Evolutionary conservation across 1,140 invertebrate genomes (phyloP), one percentile per base, ranked within the genome.

Genomic region (Contarinia nasturtii): DNA sequence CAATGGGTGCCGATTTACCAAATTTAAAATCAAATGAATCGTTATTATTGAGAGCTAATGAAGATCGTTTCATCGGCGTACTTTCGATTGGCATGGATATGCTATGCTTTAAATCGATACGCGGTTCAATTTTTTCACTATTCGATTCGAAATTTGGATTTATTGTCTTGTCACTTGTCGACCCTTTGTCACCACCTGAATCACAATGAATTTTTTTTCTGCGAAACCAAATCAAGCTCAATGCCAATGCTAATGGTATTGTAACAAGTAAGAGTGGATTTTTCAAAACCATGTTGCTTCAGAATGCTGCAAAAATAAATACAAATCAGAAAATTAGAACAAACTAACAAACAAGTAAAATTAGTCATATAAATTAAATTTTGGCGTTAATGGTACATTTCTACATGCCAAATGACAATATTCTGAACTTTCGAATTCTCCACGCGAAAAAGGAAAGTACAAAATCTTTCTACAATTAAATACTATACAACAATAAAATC

Each of bases 191-290:
- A 44, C 45, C 21, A n/a, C 33, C 36, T 36, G 14, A 36, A 37
- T 40, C 34, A 11, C 17, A 33, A 34, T 33, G 33, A 15, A 17
- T 17, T 18, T 33, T 63, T 58, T 60, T 58, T 53, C 59, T 61
- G 49, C 61, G 58, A 53, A 56, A 63, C 61, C 61, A 64, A 55
- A 59, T 60, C 45, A 62, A 54, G 42, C 61, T 61, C 45, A 63
- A 54, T 44, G 62, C 57, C 53, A 64, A 57, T 60, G 56, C 58
- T 59, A 62, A 57, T 51, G 61, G 61, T 18, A 49, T 11, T 55
- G 61, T 62, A 49, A 63, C 50, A 54, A 61, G 63, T 51, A 63
- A 54, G 50, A 64, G 49, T 50, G 61, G 61, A 54, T 59, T 61
- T 58, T 59, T 55, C 53, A 57, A 59, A 55, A 62, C 59, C 61